Evolutionary conservation across 2,888 invertebrate species (phyloP).

Genomic region (Vanessa cardui): DNA sequence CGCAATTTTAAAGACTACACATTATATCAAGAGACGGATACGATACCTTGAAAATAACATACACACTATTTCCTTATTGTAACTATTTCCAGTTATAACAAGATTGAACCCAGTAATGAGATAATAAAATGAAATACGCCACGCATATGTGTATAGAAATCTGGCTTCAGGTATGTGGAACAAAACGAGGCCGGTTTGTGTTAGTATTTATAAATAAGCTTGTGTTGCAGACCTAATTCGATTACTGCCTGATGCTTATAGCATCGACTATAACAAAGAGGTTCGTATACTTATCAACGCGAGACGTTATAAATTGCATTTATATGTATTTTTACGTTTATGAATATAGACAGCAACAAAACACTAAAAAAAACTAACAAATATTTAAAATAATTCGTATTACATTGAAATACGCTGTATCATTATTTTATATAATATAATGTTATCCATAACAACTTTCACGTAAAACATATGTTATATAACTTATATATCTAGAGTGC

Average conservation of each 20-base stretch:
- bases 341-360: too few relatives aligned
- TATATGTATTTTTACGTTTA: too few relatives aligned
- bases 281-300: too few relatives aligned
- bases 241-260: constrained; percentile 16
- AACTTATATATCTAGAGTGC: background rate
- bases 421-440: too few relatives aligned
- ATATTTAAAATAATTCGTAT: too few relatives aligned
- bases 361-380: too few relatives aligned
- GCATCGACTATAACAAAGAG: background rate
- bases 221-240: constrained; percentile 21
- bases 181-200: constrained; percentile 19
- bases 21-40: too few relatives aligned
- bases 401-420: too few relatives aligned
- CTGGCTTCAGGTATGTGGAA: constrained; percentile 14
- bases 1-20: too few relatives aligned
- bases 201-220: constrained; percentile 22
- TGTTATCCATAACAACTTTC: too few relatives aligned
- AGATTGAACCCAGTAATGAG: background rate
- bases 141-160: background rate
- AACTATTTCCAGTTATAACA: background rate
- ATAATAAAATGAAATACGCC: constrained; percentile 1
- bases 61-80: background rate
- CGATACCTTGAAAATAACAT: too few relatives aligned
- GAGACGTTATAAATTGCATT: too few relatives aligned
- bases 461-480: background rate